Base-by-base conservation (phyloP, 2,888 invertebrate genomes). In the Pilophorus perplexus region DNA sequence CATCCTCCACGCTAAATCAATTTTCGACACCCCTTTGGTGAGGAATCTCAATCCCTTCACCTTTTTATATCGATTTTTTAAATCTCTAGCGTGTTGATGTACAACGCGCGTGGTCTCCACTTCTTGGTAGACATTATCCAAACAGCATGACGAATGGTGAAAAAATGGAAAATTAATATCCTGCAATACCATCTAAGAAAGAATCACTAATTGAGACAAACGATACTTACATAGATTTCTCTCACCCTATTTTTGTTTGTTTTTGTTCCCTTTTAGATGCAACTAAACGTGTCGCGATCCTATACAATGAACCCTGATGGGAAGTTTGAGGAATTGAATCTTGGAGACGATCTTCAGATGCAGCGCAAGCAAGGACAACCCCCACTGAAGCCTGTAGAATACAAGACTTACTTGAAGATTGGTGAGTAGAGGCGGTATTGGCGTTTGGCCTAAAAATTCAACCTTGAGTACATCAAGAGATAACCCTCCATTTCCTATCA, bases 1-100 rank as follows among this genome's bases (percentile, higher is more conserved):
- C 74, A 82, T 87, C 20, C 75, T 85, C 20, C 86, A 87, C 54
- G 83, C 89, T 0, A 85, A 87, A 74, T 83, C 85, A 73, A 88
- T 90, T 72, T 89, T 90, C 74, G 84, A 85, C 72, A 88, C 85
- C 1, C 78, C 83, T 1, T 77, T 83, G 73, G 84, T 85, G 75
- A 74, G 73, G 72, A 33, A n/a, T n/a, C n/a, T n/a, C n/a, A n/a
- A n/a, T 52, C 37, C 46, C 52, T 64, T 46, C n/a, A 3, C 40
- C 27, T 28, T 18, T 46, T 57, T 27, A 6, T 33, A 25, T 33
- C 28, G 18, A 52, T 10, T 52, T 52, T 52, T 23, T 8, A 52
- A 25, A 25, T 22, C 20, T 48, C 8, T 33, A 10, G 37, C 37
- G n/a, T 33, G 8, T 33, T 10, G 37, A 33, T 33, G 37, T 8